A percentile compares a stretch with the other conserved stretches of the same genome.
Evolutionary conservation across 2,797 vertebrate genomes (phyloP).

Genomic region (Paguma larvata): DNA sequence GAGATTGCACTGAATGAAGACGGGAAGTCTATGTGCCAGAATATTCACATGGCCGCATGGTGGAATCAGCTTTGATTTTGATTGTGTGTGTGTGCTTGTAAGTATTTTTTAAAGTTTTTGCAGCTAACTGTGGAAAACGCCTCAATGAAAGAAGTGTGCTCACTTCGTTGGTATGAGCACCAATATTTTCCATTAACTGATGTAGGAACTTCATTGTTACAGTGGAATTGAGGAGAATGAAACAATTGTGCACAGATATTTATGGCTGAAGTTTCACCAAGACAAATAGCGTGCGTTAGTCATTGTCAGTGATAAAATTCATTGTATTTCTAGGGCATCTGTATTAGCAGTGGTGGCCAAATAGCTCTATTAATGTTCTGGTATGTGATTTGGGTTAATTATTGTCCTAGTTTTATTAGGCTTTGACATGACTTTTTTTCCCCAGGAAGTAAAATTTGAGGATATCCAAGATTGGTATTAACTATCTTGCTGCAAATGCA

Average conservation of each 20-base stretch:
- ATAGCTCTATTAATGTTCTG: slow-evolving; percentile 66
- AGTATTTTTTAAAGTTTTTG: slow-evolving; percentile 19
- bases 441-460: slow-evolving; percentile 68
- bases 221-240: neutral
- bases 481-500: slow-evolving; percentile 52
- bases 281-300: slow-evolving; percentile 64
- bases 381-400: slow-evolving; percentile 74
- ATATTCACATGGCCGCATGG: neutral
- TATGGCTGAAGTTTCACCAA: slow-evolving; percentile 31
- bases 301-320: slow-evolving; percentile 57
- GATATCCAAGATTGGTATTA: slow-evolving; percentile 62
- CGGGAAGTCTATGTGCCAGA: neutral
- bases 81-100: neutral
- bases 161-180: slow-evolving; percentile 17
- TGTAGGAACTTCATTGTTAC: neutral
- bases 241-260: slow-evolving; percentile 51
- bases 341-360: slow-evolving; percentile 38
- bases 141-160: neutral
- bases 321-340: slow-evolving; percentile 65
- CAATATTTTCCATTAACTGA: neutral
- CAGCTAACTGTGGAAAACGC: neutral
- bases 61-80: neutral
- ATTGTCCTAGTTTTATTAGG: slow-evolving; percentile 75
- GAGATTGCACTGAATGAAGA: neutral
- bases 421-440: slow-evolving; percentile 56